Evolutionary conservation across 2,888 invertebrate species (phyloP), one percentile per base, ranked within the genome.

Genomic region (Andrena camellia): DNA sequence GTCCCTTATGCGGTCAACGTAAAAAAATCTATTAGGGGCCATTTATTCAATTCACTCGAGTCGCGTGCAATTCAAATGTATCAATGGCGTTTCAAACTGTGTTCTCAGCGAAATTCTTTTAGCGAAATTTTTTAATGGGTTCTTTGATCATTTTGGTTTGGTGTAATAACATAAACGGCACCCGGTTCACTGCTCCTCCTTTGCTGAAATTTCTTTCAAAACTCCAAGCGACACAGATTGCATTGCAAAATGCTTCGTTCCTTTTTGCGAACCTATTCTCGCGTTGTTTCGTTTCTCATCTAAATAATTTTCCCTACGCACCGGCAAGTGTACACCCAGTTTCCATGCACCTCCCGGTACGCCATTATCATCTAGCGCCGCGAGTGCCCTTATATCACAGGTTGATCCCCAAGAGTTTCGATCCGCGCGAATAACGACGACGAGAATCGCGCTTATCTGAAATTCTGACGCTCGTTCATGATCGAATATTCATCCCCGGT

Each of bases 401-500:
- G 67, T 80, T 82, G 77, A 86, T 78, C 87, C 78, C 77, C 78
- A 77, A 48, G 78, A 88, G 78, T 31, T 81, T 81, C 81, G 77
- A 88, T 82, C 78, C 79, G 70, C 23, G 77, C 81, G 77, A 85
- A 70, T 82, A 82, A 80, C 70, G 77, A 78, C 68, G 77, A 74
- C 81, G 81, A 74, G 63, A 83, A 88, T 84, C 81, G 71, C 68
- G 77, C 85, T 87, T 80, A 87, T 86, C 66, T 83, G 85, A 87
- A 89, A 87, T 83, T 83, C 72, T 78, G 77, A 78, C 78, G 67
- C 68, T 84, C 64, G 63, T 86, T 87, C 86, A 88, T 86, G 82
- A 89, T 89, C 73, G 87, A 89, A 87, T 89, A 87, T 89, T 89
- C 87, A 81, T 86, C 67, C 84, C 71, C 8, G 78, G 73, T 63